Evolutionary conservation across 1,140 invertebrate genomes (phyloP), one percentile per base, ranked within the genome.

Genomic region (Agrilus planipennis): DNA sequence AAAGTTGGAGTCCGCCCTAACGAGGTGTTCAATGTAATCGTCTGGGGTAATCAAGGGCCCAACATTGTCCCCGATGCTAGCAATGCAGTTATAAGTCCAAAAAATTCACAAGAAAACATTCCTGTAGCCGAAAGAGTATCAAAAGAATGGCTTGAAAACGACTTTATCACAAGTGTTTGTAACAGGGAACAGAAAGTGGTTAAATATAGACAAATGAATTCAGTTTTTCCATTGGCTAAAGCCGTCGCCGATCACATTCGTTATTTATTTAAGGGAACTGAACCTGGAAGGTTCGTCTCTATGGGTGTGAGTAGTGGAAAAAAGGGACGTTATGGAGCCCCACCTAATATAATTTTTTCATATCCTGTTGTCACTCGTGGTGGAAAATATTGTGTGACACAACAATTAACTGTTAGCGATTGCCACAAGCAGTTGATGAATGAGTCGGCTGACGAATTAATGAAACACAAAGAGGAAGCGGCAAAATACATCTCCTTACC

Each of bases 281-380:
- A 72, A 22, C 63, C 73, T 16, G 79, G 78, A 30, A 65, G 75
- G 48, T 93, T 76, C 67, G 90, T 96, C 4, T 96, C 91, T 32
- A 99, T 99, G 95, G 95, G 87, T 36, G 92, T 99, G 11, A 67
- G 90, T n/a, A 95, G 90, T n/a, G n/a, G n/a, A n/a, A n/a, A n/a
- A n/a, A 91, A 98, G 68, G 94, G 93, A 19, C 88, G 84, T 14
- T 95, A 95, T 62, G 81, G 79, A 17, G 73, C 81, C 22, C 83
- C 89, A 1, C 77, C 82, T 51, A 91, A 89, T 58, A 68, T 99
- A 19, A 81, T 98, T 28, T 99, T 89, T 65, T 96, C 91, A 31
- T 97, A 96, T 67, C 95, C 95, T 4, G 89, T 97, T 0, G 79
- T 73, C 19, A 82, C 77, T 52, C 67, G 73, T 32, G 72, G 80